Conservation (phyloP, 37 sponge, comb jelly and placozoan genomes). For the Oscarella lobularis region DNA sequence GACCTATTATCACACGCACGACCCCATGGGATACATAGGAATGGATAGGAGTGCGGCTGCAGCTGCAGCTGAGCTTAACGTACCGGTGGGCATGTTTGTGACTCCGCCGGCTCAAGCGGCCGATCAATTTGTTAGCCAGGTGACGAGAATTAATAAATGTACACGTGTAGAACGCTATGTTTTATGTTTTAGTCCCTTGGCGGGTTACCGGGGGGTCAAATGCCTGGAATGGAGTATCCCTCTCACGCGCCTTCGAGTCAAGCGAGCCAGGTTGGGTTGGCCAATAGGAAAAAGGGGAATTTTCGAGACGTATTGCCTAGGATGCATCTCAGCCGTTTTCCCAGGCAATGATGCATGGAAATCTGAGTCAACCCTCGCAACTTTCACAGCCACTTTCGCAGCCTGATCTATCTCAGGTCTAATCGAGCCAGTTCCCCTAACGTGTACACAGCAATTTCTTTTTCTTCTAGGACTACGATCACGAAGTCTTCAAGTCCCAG, state of each 20-base stretch:
- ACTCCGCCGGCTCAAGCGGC: slow-evolving; percentile 52
- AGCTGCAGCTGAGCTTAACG: slow-evolving; percentile 65
- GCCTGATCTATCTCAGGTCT: slow-evolving; percentile 82
- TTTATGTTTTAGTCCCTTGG: too few species aligned
- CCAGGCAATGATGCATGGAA: neutral
- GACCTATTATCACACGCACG: slow-evolving; percentile 75
- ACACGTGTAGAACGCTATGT: neutral
- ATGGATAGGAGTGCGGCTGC: slow-evolving; percentile 37
- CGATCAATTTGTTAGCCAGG: slow-evolving; percentile 10
- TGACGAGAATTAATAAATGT: neutral
- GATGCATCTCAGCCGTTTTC: neutral
- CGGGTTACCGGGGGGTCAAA: neutral
- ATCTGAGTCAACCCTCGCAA: slow-evolving; percentile 31
- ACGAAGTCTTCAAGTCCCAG: neutral
- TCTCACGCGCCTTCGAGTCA: slow-evolving; percentile 6
- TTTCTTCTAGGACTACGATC: neutral
- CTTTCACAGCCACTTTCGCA: slow-evolving; percentile 84
- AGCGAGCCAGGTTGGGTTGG: neutral
- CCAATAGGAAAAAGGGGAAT: too few species aligned
- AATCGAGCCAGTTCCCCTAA: neutral
- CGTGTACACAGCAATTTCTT: neutral
- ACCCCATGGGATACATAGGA: slow-evolving; percentile 76
- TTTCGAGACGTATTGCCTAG: slow-evolving; percentile 2
- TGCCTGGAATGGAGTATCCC: neutral
- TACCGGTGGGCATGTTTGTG: slow-evolving; percentile 81